A percentile compares a stretch with the other conserved stretches of the same genome.
Conservation (phyloP, 1,140 invertebrate genomes). For the Brachionus sp. region DNA sequence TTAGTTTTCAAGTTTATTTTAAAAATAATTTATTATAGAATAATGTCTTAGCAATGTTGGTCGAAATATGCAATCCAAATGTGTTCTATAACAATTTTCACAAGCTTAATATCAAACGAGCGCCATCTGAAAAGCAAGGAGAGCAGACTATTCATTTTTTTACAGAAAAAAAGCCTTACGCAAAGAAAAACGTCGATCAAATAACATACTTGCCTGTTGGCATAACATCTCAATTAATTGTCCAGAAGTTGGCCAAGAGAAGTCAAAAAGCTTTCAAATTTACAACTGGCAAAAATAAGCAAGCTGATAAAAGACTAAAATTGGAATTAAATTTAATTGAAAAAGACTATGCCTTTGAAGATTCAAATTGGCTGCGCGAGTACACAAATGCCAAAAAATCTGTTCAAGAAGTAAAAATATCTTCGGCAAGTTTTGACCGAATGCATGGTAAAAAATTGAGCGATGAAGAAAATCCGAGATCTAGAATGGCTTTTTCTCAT, state of each 20-base stretch:
- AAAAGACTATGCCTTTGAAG: slow-evolving; percentile 21
- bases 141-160: neutral
- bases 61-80: slow-evolving; percentile 23
- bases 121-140: neutral
- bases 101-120: neutral
- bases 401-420: neutral
- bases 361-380: slow-evolving; percentile 9
- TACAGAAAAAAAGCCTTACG: neutral
- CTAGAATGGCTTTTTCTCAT: neutral
- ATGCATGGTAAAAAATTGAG: neutral
- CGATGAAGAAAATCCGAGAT: neutral
- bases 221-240: neutral
- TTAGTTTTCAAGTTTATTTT: neutral
- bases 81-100: neutral
- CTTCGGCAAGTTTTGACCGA: neutral
- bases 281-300: slow-evolving; percentile 19
- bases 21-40: neutral
- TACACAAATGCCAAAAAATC: neutral
- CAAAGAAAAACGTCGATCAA: neutral
- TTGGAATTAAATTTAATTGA: neutral
- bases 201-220: neutral
- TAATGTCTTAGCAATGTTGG: neutral
- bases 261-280: slow-evolving; percentile 15
- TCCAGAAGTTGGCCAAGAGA: neutral
- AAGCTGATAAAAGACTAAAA: neutral